Evolutionary conservation across 2,797 vertebrate species (phyloP).

Genomic region (Gymnothorax javanicus): DNA sequence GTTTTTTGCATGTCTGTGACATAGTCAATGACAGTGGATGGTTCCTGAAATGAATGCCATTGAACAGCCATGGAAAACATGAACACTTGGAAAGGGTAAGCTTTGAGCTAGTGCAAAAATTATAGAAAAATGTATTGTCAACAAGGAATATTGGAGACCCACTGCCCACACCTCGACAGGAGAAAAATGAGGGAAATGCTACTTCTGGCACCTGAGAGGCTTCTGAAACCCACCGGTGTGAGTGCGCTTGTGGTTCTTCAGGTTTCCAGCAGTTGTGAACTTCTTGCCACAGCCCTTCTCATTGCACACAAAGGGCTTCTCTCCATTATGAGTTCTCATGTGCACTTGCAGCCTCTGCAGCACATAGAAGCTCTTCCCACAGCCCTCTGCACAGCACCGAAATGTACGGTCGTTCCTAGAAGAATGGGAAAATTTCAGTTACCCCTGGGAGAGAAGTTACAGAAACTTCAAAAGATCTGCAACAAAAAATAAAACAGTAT

Average conservation of each 20-base stretch:
- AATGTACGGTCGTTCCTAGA: slow-evolving; percentile 94
- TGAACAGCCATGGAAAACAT: not conserved
- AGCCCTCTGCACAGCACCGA: slow-evolving; percentile 90
- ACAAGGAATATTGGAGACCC: not conserved
- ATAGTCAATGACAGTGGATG: too few relatives aligned
- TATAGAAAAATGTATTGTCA: not conserved
- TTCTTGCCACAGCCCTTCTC: slow-evolving; percentile 94
- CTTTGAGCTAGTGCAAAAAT: not conserved
- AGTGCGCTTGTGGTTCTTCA: slow-evolving; percentile 95
- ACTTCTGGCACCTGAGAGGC: not conserved
- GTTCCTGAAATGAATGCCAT: too few relatives aligned
- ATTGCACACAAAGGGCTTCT: slow-evolving; percentile 93
- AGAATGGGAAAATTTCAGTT: slow-evolving; percentile 22
- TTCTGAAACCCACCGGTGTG: slow-evolving; percentile 83
- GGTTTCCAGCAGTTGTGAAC: slow-evolving; percentile 96
- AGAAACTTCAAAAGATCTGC: not conserved
- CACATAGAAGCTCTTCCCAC: slow-evolving; percentile 98
- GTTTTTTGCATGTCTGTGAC: too few relatives aligned
- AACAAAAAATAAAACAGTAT: too few relatives aligned
- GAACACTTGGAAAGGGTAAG: not conserved
- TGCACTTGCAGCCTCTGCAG: slow-evolving; percentile 96
- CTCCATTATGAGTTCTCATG: slow-evolving; percentile 97
- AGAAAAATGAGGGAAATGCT: slow-evolving; percentile 29
- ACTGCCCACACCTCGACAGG: not conserved
- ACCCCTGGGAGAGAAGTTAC: not conserved